phyloP scores from a whole-genome alignment of 2,888 invertebrate genomes.

The Clostera curtula region DNA sequence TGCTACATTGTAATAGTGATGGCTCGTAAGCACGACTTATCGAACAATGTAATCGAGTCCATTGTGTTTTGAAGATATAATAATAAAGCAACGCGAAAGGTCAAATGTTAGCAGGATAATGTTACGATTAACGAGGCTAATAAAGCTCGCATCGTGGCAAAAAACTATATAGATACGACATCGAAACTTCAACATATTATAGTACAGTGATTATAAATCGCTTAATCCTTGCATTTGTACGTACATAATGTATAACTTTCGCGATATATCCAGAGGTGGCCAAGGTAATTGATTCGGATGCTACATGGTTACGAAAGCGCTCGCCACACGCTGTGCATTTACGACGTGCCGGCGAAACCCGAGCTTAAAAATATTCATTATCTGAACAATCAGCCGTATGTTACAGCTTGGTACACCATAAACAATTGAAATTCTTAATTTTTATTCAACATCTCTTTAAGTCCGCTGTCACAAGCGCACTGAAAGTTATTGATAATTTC shows the following conservation, averaged over 20 bases:
- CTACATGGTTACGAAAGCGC: slow-evolving; percentile 8
- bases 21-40: slow-evolving; percentile 20
- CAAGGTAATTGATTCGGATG: background rate
- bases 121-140: slow-evolving; percentile 28
- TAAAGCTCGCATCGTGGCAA: slow-evolving; percentile 30
- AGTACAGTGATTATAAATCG: too few species aligned
- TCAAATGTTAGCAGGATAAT: slow-evolving; percentile 39
- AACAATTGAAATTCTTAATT: slow-evolving; percentile 40
- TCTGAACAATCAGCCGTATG: slow-evolving; percentile 42
- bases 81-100: slow-evolving; percentile 36
- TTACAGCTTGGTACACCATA: slow-evolving; percentile 33
- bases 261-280: too few species aligned
- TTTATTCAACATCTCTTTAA: slow-evolving; percentile 33
- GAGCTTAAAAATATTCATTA: slow-evolving; percentile 55
- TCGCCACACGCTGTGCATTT: slow-evolving; percentile 38
- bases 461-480: slow-evolving; percentile 22
- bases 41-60: slow-evolving; percentile 27
- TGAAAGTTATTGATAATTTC: slow-evolving; percentile 10
- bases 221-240: too few species aligned
- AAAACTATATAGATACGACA: slow-evolving; percentile 17
- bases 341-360: slow-evolving; percentile 47
- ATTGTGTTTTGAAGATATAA: slow-evolving; percentile 28
- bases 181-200: slow-evolving; percentile 4
- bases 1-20: slow-evolving; percentile 13
- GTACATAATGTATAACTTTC: too few species aligned